A percentile compares a stretch with the other conserved stretches of the same genome.
These are phyloP conservation scores for Copidosoma aretas DNA, from an alignment of 2,888 invertebrate species.

Conservation along the genomic window DNA sequence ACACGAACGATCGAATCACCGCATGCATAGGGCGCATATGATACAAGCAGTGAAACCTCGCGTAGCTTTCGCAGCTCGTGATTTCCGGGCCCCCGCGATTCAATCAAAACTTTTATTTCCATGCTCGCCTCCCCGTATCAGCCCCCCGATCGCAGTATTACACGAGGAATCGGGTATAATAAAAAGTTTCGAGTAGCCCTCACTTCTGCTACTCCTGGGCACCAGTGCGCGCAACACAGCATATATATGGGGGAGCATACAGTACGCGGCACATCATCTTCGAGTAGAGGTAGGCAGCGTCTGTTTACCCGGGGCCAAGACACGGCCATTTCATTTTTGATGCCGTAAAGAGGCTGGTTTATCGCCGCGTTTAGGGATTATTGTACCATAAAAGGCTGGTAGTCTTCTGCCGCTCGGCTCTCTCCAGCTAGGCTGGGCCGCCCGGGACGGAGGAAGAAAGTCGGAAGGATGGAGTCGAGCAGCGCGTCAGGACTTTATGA, in stretches of 20 bases:
- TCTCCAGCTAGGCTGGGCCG: constrained; percentile 26
- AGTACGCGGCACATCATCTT: no score
- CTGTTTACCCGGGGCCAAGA: constrained; percentile 23
- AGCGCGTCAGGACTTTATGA: constrained; percentile 56
- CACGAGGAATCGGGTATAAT: constrained; percentile 24
- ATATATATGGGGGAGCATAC: no score
- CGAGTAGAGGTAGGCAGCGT: no score
- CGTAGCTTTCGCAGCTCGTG: constrained; percentile 8
- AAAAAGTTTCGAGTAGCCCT: constrained; percentile 34
- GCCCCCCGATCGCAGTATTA: neutral
- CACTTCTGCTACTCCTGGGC: no score
- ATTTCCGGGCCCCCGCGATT: constrained; percentile 13
- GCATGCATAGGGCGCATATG: neutral
- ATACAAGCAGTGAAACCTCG: neutral
- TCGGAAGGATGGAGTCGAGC: constrained; percentile 22
- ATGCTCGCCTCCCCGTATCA: constrained; percentile 5
- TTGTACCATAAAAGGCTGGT: constrained; percentile 62
- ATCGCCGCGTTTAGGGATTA: constrained; percentile 61
- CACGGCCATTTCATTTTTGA: constrained; percentile 60
- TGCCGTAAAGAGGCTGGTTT: constrained; percentile 59
- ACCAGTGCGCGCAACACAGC: no score
- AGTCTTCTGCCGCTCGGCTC: constrained; percentile 55
- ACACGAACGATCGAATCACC: no score
- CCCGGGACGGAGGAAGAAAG: constrained; percentile 45
- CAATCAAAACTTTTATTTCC: constrained; percentile 25